Evolutionary conservation across 1,140 invertebrate species (phyloP).

Genomic region (Diploscapter pachys): DNA sequence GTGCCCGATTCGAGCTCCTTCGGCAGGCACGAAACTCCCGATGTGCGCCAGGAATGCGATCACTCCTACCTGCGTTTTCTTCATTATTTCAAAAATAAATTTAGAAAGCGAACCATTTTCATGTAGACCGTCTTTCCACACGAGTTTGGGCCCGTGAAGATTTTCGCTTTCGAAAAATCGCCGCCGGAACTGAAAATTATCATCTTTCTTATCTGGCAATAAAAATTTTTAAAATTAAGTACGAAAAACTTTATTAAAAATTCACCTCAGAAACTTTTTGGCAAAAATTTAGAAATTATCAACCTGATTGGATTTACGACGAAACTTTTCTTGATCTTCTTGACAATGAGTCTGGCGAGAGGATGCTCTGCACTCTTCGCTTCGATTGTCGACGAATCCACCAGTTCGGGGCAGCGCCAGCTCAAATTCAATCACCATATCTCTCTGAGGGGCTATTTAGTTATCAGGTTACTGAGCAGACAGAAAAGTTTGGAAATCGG

Average conservation of each 20-base stretch:
- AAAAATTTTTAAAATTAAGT: neutral
- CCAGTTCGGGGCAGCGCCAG: slow-evolving; percentile 50
- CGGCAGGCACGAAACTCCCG: slow-evolving; percentile 82
- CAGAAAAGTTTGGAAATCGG: too few species aligned
- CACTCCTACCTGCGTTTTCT: slow-evolving; percentile 66
- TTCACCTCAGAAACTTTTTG: slow-evolving; percentile 14
- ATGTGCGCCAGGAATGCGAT: slow-evolving; percentile 80
- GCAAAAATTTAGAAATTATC: neutral
- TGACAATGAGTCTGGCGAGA: slow-evolving; percentile 38
- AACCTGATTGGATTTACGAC: slow-evolving; percentile 49
- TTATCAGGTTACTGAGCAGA: too few species aligned
- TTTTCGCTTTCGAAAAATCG: slow-evolving; percentile 68
- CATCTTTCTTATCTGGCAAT: neutral
- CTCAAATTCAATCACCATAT: slow-evolving; percentile 29
- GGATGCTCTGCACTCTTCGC: slow-evolving; percentile 48
- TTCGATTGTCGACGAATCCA: slow-evolving; percentile 47
- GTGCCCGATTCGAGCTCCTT: slow-evolving; percentile 69
- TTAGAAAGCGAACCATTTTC: slow-evolving; percentile 68
- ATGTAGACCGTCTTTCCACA: slow-evolving; percentile 88
- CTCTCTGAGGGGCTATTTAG: neutral
- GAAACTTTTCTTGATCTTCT: slow-evolving; percentile 29
- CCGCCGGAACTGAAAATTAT: slow-evolving; percentile 30
- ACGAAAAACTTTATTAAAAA: slow-evolving; percentile 16
- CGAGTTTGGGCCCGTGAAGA: slow-evolving; percentile 82
- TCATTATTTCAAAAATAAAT: neutral